Evolutionary conservation across 2,888 invertebrate genomes (phyloP).

Genomic region (Caenorhabditis wallacei): DNA sequence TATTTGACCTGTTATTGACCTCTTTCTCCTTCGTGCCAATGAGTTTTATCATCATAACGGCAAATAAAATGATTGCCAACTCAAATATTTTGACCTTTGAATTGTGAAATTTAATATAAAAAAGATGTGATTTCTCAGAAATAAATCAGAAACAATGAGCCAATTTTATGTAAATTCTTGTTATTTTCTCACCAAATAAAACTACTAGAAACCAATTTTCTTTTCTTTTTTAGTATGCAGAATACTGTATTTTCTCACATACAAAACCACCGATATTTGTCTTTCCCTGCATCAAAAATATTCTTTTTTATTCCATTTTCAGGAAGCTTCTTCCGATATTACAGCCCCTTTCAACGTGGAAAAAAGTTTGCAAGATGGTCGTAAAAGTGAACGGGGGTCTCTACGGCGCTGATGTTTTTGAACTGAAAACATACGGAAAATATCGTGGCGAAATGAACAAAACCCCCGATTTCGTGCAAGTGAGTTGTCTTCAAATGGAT

Average conservation of each 20-base stretch:
- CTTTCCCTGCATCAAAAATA: background rate
- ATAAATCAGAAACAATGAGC: background rate
- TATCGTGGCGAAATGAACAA: constrained; percentile 41
- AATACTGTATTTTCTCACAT: constrained; percentile 22
- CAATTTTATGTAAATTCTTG: background rate
- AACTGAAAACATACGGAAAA: constrained; percentile 47
- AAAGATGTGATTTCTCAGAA: background rate
- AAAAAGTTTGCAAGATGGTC: constrained; percentile 38
- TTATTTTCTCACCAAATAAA: background rate
- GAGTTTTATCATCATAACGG: constrained; percentile 9
- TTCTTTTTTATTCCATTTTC: constrained; percentile 11
- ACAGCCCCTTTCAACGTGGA: background rate
- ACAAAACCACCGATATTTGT: constrained; percentile 10
- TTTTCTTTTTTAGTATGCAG: background rate
- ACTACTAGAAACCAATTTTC: background rate
- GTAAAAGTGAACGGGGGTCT: constrained; percentile 55
- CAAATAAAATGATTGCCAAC: constrained; percentile 31
- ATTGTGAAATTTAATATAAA: background rate
- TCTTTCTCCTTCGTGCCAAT: constrained; percentile 21
- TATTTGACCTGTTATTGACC: constrained; percentile 14
- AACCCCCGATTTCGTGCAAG: constrained; percentile 39
- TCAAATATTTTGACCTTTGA: constrained; percentile 38
- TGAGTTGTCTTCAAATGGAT: constrained; percentile 14
- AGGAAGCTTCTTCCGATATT: constrained; percentile 20
- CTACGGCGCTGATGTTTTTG: constrained; percentile 40